Evolutionary conservation across 1,140 invertebrate genomes (phyloP).

Genomic region (Piezodorus guildinii): DNA sequence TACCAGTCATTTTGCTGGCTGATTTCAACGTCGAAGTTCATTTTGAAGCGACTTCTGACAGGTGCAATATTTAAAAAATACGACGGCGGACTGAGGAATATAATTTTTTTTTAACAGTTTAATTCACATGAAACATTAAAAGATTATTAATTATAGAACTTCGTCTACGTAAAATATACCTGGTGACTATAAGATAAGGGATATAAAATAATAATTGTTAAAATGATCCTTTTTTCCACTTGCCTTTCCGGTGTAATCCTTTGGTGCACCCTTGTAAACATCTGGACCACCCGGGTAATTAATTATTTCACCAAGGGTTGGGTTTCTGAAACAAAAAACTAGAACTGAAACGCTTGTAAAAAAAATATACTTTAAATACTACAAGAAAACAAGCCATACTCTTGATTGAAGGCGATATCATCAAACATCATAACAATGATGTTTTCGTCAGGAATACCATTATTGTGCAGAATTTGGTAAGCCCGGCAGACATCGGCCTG

Average conservation of each 20-base stretch:
- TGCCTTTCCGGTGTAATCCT: slow-evolving; percentile 44
- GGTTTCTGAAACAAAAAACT: slow-evolving; percentile 38
- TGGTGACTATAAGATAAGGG: too few species aligned
- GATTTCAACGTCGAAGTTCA: too few species aligned
- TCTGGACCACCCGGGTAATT: slow-evolving; percentile 46
- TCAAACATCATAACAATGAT: slow-evolving; percentile 56
- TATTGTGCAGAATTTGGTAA: slow-evolving; percentile 44
- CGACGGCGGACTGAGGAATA: too few species aligned
- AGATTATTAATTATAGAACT: too few species aligned
- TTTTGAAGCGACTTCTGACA: too few species aligned
- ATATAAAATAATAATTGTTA: not conserved
- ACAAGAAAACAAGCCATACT: slow-evolving; percentile 34
- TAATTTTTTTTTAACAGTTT: too few species aligned
- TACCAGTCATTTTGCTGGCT: too few species aligned
- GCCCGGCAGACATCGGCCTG: slow-evolving; percentile 51
- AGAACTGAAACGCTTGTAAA: too few species aligned
- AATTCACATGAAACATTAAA: too few species aligned
- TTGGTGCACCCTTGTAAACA: slow-evolving; percentile 45
- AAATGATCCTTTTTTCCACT: not conserved
- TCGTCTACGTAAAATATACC: too few species aligned
- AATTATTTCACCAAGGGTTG: slow-evolving; percentile 44
- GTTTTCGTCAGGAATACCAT: slow-evolving; percentile 46
- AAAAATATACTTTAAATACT: too few species aligned
- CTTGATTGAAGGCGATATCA: slow-evolving; percentile 45
- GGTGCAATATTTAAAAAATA: too few species aligned